These are phyloP conservation scores for Lepilemur septentrionalis DNA, from an alignment of 2,797 vertebrate species.

Conservation along the genomic window DNA sequence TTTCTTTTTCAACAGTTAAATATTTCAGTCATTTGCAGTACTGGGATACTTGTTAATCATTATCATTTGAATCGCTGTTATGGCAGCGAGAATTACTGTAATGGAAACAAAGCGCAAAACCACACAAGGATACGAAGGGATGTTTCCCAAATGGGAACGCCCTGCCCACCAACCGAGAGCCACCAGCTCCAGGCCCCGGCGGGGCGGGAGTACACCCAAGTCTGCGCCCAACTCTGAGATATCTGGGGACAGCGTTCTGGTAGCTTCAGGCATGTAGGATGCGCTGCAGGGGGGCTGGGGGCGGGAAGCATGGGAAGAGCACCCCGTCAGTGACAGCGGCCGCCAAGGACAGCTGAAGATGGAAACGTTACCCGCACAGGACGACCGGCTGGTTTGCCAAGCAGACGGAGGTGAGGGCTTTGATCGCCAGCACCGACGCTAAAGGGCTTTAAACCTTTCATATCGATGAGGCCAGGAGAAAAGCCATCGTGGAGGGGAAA, in stretches of 20 bases:
- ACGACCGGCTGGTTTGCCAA: neutral
- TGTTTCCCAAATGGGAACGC: conserved; percentile 1
- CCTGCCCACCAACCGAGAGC: conserved; percentile 14
- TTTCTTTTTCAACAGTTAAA: neutral
- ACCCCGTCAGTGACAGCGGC: neutral
- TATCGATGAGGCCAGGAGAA: neutral
- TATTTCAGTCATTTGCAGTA: neutral
- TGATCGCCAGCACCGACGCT: neutral
- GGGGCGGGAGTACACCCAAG: neutral
- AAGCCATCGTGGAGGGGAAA: neutral
- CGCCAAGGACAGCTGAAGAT: neutral
- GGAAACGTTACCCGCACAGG: neutral
- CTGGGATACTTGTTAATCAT: conserved; percentile 1
- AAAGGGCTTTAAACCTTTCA: neutral
- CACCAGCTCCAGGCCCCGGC: neutral
- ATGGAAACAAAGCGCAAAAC: neutral
- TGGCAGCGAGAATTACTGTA: neutral
- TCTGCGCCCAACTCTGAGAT: neutral
- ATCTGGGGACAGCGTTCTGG: neutral
- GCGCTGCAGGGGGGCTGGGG: neutral
- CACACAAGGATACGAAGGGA: neutral
- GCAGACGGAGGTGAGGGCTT: neutral
- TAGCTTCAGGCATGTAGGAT: neutral
- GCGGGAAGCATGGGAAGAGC: neutral
- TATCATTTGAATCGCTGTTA: neutral